A percentile compares a stretch with the other conserved stretches of the same genome.
These are phyloP conservation scores for Gadus macrocephalus DNA, from an alignment of 2,113 vertebrate species.

Conservation along the genomic window DNA sequence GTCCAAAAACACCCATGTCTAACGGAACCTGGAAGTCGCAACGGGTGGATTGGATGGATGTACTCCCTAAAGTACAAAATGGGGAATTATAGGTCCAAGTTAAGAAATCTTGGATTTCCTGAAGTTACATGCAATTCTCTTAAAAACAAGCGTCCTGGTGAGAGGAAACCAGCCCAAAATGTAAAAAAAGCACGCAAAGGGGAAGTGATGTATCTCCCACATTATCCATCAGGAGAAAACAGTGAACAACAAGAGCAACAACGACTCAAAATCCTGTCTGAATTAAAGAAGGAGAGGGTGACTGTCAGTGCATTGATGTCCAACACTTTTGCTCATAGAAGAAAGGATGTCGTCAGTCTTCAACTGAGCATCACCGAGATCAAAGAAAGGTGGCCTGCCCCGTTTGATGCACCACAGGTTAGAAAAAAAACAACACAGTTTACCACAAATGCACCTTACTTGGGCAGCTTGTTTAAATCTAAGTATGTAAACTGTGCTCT, in stretches of 20 bases:
- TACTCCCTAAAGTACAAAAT: too few relatives aligned
- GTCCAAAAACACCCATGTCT: slow-evolving; percentile 26
- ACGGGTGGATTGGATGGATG: too few relatives aligned
- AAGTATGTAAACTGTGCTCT: not conserved
- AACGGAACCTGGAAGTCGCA: slow-evolving; percentile 18
- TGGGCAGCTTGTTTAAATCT: slow-evolving; percentile 1
- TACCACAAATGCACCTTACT: not conserved
- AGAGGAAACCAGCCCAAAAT: slow-evolving; percentile 1
- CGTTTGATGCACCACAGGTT: slow-evolving; percentile 26
- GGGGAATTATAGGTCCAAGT: too few relatives aligned
- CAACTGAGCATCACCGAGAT: slow-evolving; percentile 28
- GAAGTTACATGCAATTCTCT: slow-evolving; percentile 19
- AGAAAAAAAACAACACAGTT: slow-evolving; percentile 6
- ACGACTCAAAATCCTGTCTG: not conserved
- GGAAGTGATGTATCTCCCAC: slow-evolving; percentile 20
- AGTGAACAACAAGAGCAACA: slow-evolving; percentile 8
- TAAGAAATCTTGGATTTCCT: slow-evolving; percentile 20
- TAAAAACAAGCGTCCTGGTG: slow-evolving; percentile 10
- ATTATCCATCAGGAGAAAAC: slow-evolving; percentile 10
- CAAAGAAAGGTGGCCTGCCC: slow-evolving; percentile 29
- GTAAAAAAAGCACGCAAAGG: slow-evolving; percentile 21
- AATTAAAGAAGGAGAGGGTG: slow-evolving; percentile 18
- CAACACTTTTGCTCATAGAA: slow-evolving; percentile 31
- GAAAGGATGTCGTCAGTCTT: slow-evolving; percentile 16
- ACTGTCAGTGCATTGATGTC: slow-evolving; percentile 18